A percentile compares a stretch with the other conserved stretches of the same genome.
Conservation (phyloP, 1,140 invertebrate genomes). For the Popillia japonica region DNA sequence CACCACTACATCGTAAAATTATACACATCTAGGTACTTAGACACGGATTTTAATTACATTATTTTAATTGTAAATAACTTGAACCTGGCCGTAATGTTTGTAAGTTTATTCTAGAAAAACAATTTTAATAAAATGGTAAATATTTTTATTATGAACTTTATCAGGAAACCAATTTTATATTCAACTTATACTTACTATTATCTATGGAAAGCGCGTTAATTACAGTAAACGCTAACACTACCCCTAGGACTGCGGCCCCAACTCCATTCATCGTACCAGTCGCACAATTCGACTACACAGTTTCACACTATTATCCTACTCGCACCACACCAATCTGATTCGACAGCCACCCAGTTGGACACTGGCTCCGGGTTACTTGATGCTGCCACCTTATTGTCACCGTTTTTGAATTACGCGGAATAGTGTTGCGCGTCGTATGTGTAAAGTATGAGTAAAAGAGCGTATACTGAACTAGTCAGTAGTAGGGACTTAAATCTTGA, state of each 20-base stretch:
- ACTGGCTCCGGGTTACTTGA: conserved; percentile 13
- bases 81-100: too few relatives aligned
- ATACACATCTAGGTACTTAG: too few relatives aligned
- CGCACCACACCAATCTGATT: conserved; percentile 9
- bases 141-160: too few relatives aligned
- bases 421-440: background rate
- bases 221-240: background rate
- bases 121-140: too few relatives aligned
- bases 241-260: background rate
- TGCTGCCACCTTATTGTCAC: background rate
- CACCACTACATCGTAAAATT: too few relatives aligned
- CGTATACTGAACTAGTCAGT: background rate
- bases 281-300: background rate
- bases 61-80: too few relatives aligned
- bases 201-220: conserved; percentile 1
- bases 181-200: background rate
- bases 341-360: conserved; percentile 22
- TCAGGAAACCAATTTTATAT: too few relatives aligned
- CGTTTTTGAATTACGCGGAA: conserved; percentile 27
- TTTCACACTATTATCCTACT: background rate
- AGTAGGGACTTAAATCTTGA: conserved; percentile 28
- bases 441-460: conserved; percentile 1
- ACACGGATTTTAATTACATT: too few relatives aligned
- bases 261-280: conserved; percentile 16
- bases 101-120: too few relatives aligned